Base-by-base conservation (phyloP, 2,113 vertebrate genomes). In the Mobula birostris region DNA sequence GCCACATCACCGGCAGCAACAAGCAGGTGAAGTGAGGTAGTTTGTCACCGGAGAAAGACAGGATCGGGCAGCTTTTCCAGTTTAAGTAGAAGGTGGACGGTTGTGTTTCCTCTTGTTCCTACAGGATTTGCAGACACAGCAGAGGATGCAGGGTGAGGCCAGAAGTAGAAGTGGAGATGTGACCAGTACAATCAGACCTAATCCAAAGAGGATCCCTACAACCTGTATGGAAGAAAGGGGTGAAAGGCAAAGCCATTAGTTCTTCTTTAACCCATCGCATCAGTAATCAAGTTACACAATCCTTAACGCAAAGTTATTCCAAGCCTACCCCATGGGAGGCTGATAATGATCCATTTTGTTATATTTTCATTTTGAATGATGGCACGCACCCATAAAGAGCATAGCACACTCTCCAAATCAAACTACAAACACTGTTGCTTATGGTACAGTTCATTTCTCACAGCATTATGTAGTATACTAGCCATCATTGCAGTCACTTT, bases 81-180 rank as follows among this genome's bases (percentile, higher is more conserved):
- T 79, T 95, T 97, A 97, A 96, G 96, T 95, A 94, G 97, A 95
- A 12, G 97, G 95, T 0, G 96, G 96, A 83, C 95, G 95, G 1
- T 98, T 98, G 95, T 97, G 98, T 94, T 97, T 98, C 97, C 97
- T 98, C 96, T 97, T 98, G 96, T 96, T 96, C 76, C 97, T 96
- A 95, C 98, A 98, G 94, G 98, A 98, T 94, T 99, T 99, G 96
- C 98, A 99, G 94, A 99, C 95, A 88, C 98, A 99, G 95, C 98
- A 99, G 96, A 99, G 97, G 94, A 99, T 98, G 95, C 98, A 99
- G 0, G 99, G 98, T 1, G 98, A 99, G 24, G 98, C 99, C 95
- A 99, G 96, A 0, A 99, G 97, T 36, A 99, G 96, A 95, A 99
- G 96, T 0, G 99, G 99, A 5, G 98, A 99, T 0, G 98, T 98